Base-by-base conservation (phyloP, 2,113 vertebrate species). In the Cyprinodon tularosa region DNA sequence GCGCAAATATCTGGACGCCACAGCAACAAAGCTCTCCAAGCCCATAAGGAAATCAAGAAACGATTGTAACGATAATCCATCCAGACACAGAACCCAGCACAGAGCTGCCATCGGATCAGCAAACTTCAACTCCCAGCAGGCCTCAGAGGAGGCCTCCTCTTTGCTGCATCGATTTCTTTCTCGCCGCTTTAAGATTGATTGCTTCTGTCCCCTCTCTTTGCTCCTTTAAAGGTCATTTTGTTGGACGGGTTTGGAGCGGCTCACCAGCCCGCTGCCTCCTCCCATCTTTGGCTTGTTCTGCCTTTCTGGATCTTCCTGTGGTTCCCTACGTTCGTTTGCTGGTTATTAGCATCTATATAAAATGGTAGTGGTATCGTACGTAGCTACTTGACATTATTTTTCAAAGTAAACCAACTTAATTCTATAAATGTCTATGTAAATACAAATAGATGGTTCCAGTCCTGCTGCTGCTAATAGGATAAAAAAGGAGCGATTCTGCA, bases 321-420 rank as follows among this genome's bases (percentile, higher is more conserved):
- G 93, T 90, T 90, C 86, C 4, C 82, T 86, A 86, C 89, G 89
- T 89, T 47, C 89, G 92, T 93, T 91, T 89, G 82, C 90, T 90
- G 84, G 90, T 94, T 88, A 90, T 87, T 80, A 92, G 89, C 89
- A 86, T 91, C 80, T 76, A 76, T 92, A 88, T 91, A 88, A 93
- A 90, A 91, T 86, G 90, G 83, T 92, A 89, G 92, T 92, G 83
- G 84, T 91, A 88, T 89, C 69, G 87, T 92, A 89, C 81, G 85
- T 93, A 93, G 90, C 88, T 91, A 92, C 88, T 91, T 88, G 78
- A 90, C 88, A 85, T 89, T 91, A 86, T 82, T 90, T 90, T 93
- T 89, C 79, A 85, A 74, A 85, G 73, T 82, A 84, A 90, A 91
- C 78, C 82, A 86, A 89, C 85, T 83, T 29, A 86, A 88, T 86